Percentiles rank a stretch among this genome's conserved stretches.
These are phyloP conservation scores for Heliconius congener DNA, from an alignment of 1,140 invertebrate genomes.

Conservation along the genomic window DNA sequence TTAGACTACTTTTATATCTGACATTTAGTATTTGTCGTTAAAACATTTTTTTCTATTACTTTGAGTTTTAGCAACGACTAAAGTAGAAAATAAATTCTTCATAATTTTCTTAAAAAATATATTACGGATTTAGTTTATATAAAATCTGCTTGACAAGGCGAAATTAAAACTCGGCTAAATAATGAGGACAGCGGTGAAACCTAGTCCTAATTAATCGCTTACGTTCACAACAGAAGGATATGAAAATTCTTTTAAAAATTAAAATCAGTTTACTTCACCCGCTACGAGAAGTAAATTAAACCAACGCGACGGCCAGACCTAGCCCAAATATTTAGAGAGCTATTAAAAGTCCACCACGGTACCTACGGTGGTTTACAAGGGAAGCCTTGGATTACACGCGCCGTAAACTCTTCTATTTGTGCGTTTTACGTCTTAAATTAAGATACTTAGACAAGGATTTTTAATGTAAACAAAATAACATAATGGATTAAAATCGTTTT, in stretches of 20 bases:
- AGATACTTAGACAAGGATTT: constrained; percentile 28
- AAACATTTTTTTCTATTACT: neutral
- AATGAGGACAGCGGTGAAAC: constrained; percentile 18
- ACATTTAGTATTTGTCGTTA: neutral
- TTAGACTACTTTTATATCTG: constrained; percentile 1
- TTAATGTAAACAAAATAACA: constrained; percentile 3
- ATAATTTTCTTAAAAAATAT: neutral
- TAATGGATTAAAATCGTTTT: constrained; percentile 11
- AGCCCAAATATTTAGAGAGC: constrained; percentile 54
- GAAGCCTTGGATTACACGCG: constrained; percentile 45
- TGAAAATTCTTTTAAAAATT: constrained; percentile 17
- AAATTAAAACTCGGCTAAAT: constrained; percentile 17
- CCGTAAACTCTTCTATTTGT: constrained; percentile 41
- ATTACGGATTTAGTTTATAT: neutral
- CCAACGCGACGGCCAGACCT: constrained; percentile 42
- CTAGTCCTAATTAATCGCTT: constrained; percentile 19
- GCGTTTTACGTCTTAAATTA: constrained; percentile 34
- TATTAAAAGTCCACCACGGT: constrained; percentile 55
- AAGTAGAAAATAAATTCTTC: neutral
- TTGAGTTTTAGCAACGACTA: neutral
- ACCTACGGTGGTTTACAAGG: constrained; percentile 52
- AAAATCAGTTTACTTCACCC: constrained; percentile 17
- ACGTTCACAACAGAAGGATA: constrained; percentile 16
- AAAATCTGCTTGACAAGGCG: neutral
- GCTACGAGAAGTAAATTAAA: constrained; percentile 50